Evolutionary conservation across 1,140 invertebrate species (phyloP).

Genomic region (Lasioglossum albipes): DNA sequence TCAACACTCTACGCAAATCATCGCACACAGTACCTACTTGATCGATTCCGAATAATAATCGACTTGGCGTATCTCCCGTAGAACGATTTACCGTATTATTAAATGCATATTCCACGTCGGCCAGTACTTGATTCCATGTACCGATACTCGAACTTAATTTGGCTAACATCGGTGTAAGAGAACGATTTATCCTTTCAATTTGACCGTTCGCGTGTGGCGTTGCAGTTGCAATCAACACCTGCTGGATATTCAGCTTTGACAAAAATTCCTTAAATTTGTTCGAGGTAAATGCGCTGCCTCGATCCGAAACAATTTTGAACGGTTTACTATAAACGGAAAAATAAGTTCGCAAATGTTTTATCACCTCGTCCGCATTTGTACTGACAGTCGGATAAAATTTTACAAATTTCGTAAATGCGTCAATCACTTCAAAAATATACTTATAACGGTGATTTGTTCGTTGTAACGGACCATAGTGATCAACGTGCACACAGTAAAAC

Average conservation of each 20-base stretch:
- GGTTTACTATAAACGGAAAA: slow-evolving; percentile 20
- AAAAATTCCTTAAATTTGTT: slow-evolving; percentile 22
- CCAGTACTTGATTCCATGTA: neutral
- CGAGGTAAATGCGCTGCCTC: slow-evolving; percentile 11
- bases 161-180: neutral
- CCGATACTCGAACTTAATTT: neutral
- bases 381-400: slow-evolving; percentile 11
- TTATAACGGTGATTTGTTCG: neutral
- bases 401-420: slow-evolving; percentile 23
- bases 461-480: slow-evolving; percentile 17
- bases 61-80: neutral
- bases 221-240: slow-evolving; percentile 1
- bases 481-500: slow-evolving; percentile 3
- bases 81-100: slow-evolving; percentile 19
- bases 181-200: slow-evolving; percentile 19
- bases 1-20: neutral
- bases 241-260: neutral
- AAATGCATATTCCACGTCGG: neutral
- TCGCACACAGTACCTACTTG: neutral
- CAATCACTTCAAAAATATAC: slow-evolving; percentile 17
- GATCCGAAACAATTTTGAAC: neutral
- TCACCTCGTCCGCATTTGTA: neutral
- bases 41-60: slow-evolving; percentile 14
- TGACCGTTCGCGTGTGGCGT: slow-evolving; percentile 15
- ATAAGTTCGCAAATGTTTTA: slow-evolving; percentile 17